Conservation (phyloP, 1,140 invertebrate genomes). For the Heliconius eleuchia region DNA sequence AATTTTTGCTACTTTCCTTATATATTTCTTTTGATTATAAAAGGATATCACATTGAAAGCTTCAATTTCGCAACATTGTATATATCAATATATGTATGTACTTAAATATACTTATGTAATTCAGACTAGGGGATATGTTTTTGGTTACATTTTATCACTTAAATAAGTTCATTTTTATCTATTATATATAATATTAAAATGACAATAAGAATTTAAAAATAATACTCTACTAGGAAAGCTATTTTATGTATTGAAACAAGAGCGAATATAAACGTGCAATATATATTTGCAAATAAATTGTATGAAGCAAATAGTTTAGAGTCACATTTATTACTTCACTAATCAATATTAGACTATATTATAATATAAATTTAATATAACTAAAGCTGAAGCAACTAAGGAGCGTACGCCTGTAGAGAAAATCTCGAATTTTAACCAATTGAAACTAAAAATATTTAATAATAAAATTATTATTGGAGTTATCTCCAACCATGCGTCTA, state of each 20-base stretch:
- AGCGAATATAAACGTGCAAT: neutral
- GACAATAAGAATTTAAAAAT: neutral
- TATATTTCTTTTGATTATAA: constrained; percentile 28
- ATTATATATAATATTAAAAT: neutral
- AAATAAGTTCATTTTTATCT: constrained; percentile 34
- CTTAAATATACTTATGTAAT: constrained; percentile 59
- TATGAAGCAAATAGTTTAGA: constrained; percentile 58
- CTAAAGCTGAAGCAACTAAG: neutral
- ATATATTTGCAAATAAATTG: constrained; percentile 17
- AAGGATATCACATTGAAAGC: constrained; percentile 48
- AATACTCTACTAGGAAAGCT: neutral
- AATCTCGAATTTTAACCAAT: constrained; percentile 14
- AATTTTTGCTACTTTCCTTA: constrained; percentile 27
- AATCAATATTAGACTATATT: constrained; percentile 42
- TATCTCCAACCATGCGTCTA: neutral
- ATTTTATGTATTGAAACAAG: neutral
- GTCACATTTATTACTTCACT: constrained; percentile 77
- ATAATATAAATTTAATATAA: neutral
- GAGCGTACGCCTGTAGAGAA: neutral
- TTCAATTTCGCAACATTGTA: constrained; percentile 49
- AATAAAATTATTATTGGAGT: neutral
- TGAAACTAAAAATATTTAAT: constrained; percentile 29
- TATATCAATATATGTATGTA: constrained; percentile 42
- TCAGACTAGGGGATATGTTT: constrained; percentile 80
- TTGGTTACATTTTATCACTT: constrained; percentile 73